phyloP scores from a whole-genome alignment of 2,888 invertebrate genomes.

The Stegophylla sp. region DNA sequence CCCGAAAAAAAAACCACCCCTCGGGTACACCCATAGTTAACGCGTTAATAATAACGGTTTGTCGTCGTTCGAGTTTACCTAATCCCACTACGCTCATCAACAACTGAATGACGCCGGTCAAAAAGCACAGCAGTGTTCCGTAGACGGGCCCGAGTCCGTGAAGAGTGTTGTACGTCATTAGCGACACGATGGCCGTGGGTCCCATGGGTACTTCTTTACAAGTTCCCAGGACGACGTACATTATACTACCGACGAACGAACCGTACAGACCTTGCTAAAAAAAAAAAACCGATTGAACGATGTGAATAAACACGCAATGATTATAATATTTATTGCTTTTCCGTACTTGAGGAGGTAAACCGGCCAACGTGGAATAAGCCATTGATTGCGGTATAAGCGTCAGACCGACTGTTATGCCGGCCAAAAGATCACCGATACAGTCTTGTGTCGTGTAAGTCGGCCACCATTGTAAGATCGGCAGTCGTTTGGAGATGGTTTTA shows the following conservation, averaged over 20 bases:
- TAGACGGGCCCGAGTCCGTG: constrained; percentile 71
- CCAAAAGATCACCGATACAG: constrained; percentile 85
- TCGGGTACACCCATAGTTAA: too few relatives aligned
- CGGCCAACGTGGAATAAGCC: constrained; percentile 82
- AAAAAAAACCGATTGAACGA: neutral
- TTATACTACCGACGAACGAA: constrained; percentile 89
- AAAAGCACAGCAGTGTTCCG: constrained; percentile 78
- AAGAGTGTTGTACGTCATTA: constrained; percentile 82
- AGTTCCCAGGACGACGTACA: constrained; percentile 89
- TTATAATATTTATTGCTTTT: neutral
- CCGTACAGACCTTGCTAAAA: constrained; percentile 88
- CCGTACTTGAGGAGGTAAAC: constrained; percentile 74
- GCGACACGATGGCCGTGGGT: constrained; percentile 88
- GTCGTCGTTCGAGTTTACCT: constrained; percentile 69
- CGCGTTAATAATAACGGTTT: too few relatives aligned
- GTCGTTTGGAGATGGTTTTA: constrained; percentile 75
- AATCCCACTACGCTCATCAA: constrained; percentile 83
- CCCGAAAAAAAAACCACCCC: too few relatives aligned
- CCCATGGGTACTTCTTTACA: constrained; percentile 92
- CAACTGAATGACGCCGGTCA: constrained; percentile 77
- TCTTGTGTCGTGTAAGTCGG: constrained; percentile 77
- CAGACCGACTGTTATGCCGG: constrained; percentile 89
- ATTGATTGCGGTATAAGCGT: constrained; percentile 92
- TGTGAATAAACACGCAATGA: neutral
- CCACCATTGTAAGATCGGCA: constrained; percentile 80